These are phyloP conservation scores for Panzeria rudis DNA, from an alignment of 2,888 invertebrate species.

Conservation along the genomic window DNA sequence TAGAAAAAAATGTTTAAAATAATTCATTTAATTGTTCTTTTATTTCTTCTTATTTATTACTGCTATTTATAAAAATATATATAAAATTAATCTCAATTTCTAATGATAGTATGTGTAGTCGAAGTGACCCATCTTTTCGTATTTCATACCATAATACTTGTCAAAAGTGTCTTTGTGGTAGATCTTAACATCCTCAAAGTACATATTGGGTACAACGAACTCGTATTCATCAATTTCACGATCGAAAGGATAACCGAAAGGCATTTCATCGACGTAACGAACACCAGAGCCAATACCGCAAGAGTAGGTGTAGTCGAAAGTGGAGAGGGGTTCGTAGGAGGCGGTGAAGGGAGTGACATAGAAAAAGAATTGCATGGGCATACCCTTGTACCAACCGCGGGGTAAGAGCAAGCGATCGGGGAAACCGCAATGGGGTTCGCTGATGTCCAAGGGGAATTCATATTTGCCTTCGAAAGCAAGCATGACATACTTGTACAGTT, in stretches of 20 bases:
- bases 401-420: conserved; percentile 87
- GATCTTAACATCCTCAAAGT: conserved; percentile 85
- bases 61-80: too few species aligned
- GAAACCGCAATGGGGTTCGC: conserved; percentile 85
- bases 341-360: conserved; percentile 85
- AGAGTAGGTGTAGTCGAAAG: conserved; percentile 84
- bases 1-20: too few species aligned
- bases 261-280: conserved; percentile 85
- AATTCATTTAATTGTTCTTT: too few species aligned
- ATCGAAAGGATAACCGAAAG: conserved; percentile 89
- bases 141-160: conserved; percentile 76
- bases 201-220: conserved; percentile 86
- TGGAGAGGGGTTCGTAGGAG: conserved; percentile 80
- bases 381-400: conserved; percentile 86
- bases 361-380: conserved; percentile 87
- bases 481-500: conserved; percentile 84
- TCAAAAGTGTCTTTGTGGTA: conserved; percentile 76
- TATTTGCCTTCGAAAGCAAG: conserved; percentile 84
- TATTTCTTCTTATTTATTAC: too few species aligned
- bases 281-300: conserved; percentile 85
- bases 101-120: conserved; percentile 64
- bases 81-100: conserved; percentile 16
- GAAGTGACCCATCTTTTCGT: conserved; percentile 65
- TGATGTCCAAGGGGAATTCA: conserved; percentile 83
- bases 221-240: conserved; percentile 85